Conservation (phyloP, 2,888 invertebrate species). For the Synergus laeviventris region DNA sequence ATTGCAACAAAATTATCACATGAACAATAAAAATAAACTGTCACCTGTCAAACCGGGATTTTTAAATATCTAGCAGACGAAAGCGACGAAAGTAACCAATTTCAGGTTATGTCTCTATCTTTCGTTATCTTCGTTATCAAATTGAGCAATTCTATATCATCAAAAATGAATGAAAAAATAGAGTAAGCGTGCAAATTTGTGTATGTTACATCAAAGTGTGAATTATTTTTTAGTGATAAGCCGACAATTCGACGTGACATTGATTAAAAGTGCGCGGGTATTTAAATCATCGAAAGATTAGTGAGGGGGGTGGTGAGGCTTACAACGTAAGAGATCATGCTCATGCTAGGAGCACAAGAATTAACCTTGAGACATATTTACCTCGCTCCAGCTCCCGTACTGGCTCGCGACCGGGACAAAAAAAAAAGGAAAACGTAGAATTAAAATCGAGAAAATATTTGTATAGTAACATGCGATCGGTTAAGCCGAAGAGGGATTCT, state of each 20-base stretch:
- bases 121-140: background rate
- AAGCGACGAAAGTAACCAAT: too few relatives aligned
- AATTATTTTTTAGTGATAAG: background rate
- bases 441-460: slow-evolving; percentile 47
- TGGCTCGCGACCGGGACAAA: slow-evolving; percentile 64
- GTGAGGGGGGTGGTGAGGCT: background rate
- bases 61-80: background rate
- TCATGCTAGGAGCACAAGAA: slow-evolving; percentile 40
- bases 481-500: slow-evolving; percentile 45
- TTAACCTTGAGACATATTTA: slow-evolving; percentile 66
- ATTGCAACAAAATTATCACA: too few relatives aligned
- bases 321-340: slow-evolving; percentile 17
- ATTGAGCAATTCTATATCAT: background rate
- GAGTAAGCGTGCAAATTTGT: background rate
- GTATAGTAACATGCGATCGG: slow-evolving; percentile 40
- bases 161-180: background rate
- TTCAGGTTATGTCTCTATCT: background rate
- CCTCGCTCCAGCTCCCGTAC: slow-evolving; percentile 73
- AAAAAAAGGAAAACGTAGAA: slow-evolving; percentile 58
- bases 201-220: background rate
- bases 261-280: background rate
- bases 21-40: too few relatives aligned
- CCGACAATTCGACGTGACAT: background rate
- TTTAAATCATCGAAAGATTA: background rate
- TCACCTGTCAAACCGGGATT: too few relatives aligned